Conservation (phyloP, 2,888 invertebrate species). For the Chloromyia formosa region DNA sequence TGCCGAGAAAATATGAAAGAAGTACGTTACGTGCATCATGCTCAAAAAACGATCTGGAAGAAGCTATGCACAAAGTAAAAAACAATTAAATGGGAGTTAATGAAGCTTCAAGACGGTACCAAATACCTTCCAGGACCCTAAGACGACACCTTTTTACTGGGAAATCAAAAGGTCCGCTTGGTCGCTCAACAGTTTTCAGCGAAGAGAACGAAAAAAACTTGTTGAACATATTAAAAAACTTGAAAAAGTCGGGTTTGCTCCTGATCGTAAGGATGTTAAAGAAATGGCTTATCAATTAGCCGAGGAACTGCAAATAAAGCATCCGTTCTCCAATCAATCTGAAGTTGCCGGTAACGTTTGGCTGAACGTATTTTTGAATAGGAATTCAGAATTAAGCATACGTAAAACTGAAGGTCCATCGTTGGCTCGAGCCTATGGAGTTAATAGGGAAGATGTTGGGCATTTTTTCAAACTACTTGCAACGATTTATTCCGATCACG, state of each 20-base stretch:
- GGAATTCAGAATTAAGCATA: constrained; percentile 48
- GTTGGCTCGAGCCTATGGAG: constrained; percentile 51
- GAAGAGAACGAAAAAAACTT: constrained; percentile 48
- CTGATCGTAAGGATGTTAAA: constrained; percentile 51
- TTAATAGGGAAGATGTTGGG: constrained; percentile 54
- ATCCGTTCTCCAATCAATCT: not conserved
- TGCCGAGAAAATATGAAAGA: constrained; percentile 2
- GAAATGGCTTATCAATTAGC: constrained; percentile 54
- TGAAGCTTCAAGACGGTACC: not conserved
- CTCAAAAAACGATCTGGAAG: not conserved
- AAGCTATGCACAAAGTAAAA: not conserved
- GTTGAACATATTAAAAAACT: constrained; percentile 50
- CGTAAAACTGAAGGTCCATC: constrained; percentile 56
- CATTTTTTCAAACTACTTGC: constrained; percentile 51
- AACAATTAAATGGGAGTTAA: constrained; percentile 21
- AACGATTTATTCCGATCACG: constrained; percentile 52
- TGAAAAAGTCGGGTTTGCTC: constrained; percentile 51
- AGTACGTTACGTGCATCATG: not conserved
- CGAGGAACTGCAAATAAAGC: constrained; percentile 20
- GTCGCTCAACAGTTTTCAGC: constrained; percentile 36
- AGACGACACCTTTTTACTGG: constrained; percentile 14
- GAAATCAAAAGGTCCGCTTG: constrained; percentile 37
- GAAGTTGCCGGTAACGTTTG: constrained; percentile 18
- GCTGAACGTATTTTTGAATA: constrained; percentile 42
- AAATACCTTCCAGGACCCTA: constrained; percentile 23